Base-by-base conservation (phyloP, 64 coral and sea anemone genomes). In the Exaiptasia diaphana region DNA sequence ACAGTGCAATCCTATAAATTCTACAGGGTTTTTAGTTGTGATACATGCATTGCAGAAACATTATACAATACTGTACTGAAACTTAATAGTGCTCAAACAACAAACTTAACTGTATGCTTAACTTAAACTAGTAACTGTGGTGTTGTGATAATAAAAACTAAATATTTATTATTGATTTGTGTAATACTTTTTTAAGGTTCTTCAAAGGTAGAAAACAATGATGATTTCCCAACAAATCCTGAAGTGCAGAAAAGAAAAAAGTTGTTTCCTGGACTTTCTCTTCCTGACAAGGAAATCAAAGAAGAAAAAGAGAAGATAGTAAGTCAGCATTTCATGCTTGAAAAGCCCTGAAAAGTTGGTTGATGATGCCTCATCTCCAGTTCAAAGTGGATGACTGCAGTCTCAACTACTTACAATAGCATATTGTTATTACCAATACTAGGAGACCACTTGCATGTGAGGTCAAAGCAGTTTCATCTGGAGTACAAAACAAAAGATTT, bases 201-300 rank as follows among this genome's bases (percentile, higher is more conserved):
- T 23, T 84, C 91, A 41, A 48, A 76, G 0, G 71, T 84, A 48
- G 74, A 82, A 10, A 54, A 74, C 33, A 61, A 25, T 20, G 77
- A 94, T 77, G 37, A 79, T 13, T 17, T 44, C 23, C 52, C 82
- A 18, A 29, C 76, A 3, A 26, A 82, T 73, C 58, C 70, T 38
- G 53, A 17, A 6, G 34, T 88, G 50, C 23, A 79, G 36, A 60
- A 81, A 29, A 97, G 90, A 56, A 91, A 82, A 48, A 87, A 87
- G 55, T 38, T 70, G 61, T 97, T 97, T 75, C 93, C 78, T 73
- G 88, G 93, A 3, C 83, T 97, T 40, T 86, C 76, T 60, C 77
- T 97, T 14, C 53, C 93, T 39, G 93, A 97, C 74, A 57, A 78
- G 52, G 73, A 83, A 5, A 70, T 18, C 28, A 69, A 79, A 41